Evolutionary conservation across 2,113 vertebrate genomes (phyloP), one percentile per base, ranked within the genome.

Genomic region (Sylvietta virens): DNA sequence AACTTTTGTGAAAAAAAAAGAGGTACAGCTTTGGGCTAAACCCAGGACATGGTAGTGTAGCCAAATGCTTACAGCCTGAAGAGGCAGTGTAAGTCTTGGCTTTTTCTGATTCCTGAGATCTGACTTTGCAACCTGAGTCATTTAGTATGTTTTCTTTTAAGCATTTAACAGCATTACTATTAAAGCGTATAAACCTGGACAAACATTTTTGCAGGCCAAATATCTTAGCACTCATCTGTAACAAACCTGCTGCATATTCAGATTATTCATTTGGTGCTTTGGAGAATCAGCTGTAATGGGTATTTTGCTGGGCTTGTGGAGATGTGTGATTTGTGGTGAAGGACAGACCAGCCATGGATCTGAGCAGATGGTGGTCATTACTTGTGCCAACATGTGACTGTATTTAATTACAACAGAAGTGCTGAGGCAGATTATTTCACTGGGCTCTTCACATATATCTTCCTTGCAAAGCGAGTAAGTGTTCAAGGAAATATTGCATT

Each of bases 331-430:
- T 85, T 88, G 87, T 56, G 7, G 66, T 66, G 61, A 92, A 95
- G 92, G 91, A 81, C 90, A 78, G 48, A 37, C 11, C 64, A 87
- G 86, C 69, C 33, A 3, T 53, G 93, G 47, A 45, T 92, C 44
- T 54, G 73, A 96, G 81, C 96, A 97, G 96, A 96, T 97, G 97
- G 96, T 78, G 66, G 76, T 76, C 95, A 92, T 96, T 88, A 83
- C 74, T 86, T 78, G 72, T 85, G 82, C 92, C 94, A 87, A 78
- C 47, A 21, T 70, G 74, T 53, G 21, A 88, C 89, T 86, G 37
- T 39, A 39, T 84, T 85, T 86, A 72, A 90, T 88, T 81, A 67
- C 35, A 51, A 45, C 44, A 50, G 65, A 84, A 93, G 61, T 86
- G 67, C 91, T 39, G 85, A 93, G 76, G 70, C 86, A 76, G 48